Base-by-base conservation (phyloP, 2,113 vertebrate species). In the Megatriorchis doriae region DNA sequence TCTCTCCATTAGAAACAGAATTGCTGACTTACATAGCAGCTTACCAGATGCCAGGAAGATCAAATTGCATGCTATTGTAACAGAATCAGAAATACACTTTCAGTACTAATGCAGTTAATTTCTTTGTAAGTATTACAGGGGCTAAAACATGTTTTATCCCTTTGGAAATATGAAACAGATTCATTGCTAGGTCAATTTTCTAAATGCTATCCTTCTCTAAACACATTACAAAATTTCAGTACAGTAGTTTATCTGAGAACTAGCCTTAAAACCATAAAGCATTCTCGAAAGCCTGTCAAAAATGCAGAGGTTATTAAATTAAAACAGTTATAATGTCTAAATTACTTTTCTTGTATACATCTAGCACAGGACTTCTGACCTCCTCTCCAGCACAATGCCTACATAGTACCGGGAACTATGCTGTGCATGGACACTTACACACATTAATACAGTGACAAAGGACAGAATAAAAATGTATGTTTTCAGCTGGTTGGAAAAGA, bases 141-240 rank as follows among this genome's bases (percentile, higher is more conserved):
- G 38, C 67, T 90, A 85, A 90, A 93, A 61, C 31, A 59, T 42
- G n/a, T 71, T 97, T 89, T 72, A 74, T 86, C 85, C 81, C 53
- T 90, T 93, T 91, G 59, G 83, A 93, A 91, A 86, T 93, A 80
- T 13, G 75, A 93, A 96, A 67, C 52, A 78, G 59, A 87, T 73
- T 71, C 62, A 86, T 63, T 83, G 52, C 36, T 82, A 68, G 81
- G 58, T 66, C 87, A 87, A 87, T 96, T 93, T 90, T 91, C 87
- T 94, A 91, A 73, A 74, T 59, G 55, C 40, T 85, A 29, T 88
- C 23, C 53, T 88, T 88, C 65, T 88, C 55, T 93, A 97, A 94
- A 92, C 34, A 74, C 48, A 94, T 94, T 93, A 88, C 40, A 86
- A 89, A 94, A 53, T 89, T 94, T 38, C 66, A 79, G 40, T 75